These are phyloP conservation scores for Rhagonycha fulva DNA, from an alignment of 2,888 invertebrate genomes.

Conservation along the genomic window DNA sequence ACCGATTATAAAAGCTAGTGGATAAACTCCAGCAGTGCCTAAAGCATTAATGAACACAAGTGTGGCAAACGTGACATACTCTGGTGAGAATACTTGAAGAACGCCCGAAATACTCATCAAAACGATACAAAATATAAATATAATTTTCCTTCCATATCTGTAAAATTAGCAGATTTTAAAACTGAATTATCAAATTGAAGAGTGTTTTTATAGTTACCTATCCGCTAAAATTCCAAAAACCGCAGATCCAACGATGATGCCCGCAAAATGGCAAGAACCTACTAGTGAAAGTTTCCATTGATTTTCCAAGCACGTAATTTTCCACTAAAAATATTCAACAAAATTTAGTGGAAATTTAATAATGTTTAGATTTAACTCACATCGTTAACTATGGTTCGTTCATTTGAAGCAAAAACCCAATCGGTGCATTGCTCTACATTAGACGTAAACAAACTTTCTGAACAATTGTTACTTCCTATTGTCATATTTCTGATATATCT, in stretches of 20 bases:
- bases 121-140: constrained; percentile 62
- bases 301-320: constrained; percentile 63
- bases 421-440: constrained; percentile 53
- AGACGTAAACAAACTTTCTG: constrained; percentile 50
- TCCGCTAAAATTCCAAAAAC: constrained; percentile 65
- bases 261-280: constrained; percentile 66
- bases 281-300: constrained; percentile 65
- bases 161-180: constrained; percentile 22
- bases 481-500: constrained; percentile 44
- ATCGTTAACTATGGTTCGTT: constrained; percentile 63
- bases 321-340: constrained; percentile 56
- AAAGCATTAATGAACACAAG: constrained; percentile 63
- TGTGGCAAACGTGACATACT: constrained; percentile 59
- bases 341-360: background rate
- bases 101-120: constrained; percentile 64
- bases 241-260: constrained; percentile 64
- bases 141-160: constrained; percentile 64
- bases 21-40: constrained; percentile 66
- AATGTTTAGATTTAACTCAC: constrained; percentile 46
- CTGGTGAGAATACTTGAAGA: constrained; percentile 59
- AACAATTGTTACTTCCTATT: constrained; percentile 44
- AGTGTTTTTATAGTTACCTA: constrained; percentile 24
- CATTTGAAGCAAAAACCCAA: constrained; percentile 59
- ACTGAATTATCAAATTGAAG: background rate
- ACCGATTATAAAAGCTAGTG: constrained; percentile 64